A percentile compares a stretch with the other conserved stretches of the same genome.
Conservation (phyloP, 2,888 invertebrate species). For the Nyleta sp. region DNA sequence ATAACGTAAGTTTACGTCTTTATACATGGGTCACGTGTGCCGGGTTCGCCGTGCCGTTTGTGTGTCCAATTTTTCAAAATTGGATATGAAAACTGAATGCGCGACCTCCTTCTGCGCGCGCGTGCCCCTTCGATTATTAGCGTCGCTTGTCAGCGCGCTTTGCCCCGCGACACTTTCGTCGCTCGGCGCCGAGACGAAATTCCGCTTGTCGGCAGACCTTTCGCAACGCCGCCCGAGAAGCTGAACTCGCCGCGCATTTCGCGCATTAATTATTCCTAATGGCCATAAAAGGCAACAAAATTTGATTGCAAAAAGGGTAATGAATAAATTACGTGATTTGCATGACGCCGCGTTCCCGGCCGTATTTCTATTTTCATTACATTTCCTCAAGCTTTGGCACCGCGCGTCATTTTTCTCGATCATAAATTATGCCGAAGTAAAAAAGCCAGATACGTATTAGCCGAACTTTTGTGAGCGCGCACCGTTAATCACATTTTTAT, state of each 20-base stretch:
- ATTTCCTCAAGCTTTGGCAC: conserved; percentile 52
- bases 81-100: conserved; percentile 44
- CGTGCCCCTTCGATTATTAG: conserved; percentile 28
- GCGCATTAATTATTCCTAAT: conserved; percentile 30
- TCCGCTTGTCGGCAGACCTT: background rate
- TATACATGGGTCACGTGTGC: conserved; percentile 37
- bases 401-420: conserved; percentile 50
- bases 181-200: no score
- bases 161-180: no score
- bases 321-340: conserved; percentile 57
- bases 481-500: conserved; percentile 60
- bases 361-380: conserved; percentile 57
- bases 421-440: conserved; percentile 53
- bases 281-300: conserved; percentile 12
- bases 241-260: no score
- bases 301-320: conserved; percentile 42
- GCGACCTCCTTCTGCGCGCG: conserved; percentile 16
- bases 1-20: conserved; percentile 34
- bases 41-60: conserved; percentile 7
- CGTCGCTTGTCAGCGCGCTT: conserved; percentile 5
- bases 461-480: conserved; percentile 49
- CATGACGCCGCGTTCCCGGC: conserved; percentile 32
- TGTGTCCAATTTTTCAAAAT: conserved; percentile 48
- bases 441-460: conserved; percentile 58
- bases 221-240: background rate